Percentiles rank a stretch among this genome's conserved stretches.
phyloP scores from a whole-genome alignment of 2,113 vertebrate genomes.

The Gymnarchus niloticus region DNA sequence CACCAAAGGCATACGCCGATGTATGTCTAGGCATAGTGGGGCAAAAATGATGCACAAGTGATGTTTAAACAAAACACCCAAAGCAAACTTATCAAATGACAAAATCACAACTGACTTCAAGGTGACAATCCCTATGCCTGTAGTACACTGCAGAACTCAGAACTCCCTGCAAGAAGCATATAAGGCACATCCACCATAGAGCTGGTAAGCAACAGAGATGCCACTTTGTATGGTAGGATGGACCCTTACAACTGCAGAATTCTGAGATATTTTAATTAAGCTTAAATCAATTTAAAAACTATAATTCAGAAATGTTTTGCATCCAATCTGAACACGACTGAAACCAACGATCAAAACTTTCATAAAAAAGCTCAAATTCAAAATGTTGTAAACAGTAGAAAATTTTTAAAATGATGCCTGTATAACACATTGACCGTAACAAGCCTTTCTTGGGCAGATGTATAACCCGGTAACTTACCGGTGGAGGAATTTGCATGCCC shows the following conservation, averaged over 20 bases:
- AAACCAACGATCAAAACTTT: neutral
- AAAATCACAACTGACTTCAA: neutral
- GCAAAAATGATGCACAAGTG: no score
- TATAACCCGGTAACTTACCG: conserved; percentile 45
- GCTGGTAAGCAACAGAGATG: neutral
- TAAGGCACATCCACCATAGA: neutral
- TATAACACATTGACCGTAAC: neutral
- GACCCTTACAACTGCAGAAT: neutral
- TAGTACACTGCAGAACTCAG: neutral
- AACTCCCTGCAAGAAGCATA: neutral
- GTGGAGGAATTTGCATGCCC: conserved; percentile 62
- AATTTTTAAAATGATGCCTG: neutral
- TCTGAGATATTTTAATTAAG: neutral
- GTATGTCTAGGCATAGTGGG: no score
- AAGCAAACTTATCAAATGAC: neutral
- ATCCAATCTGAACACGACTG: neutral
- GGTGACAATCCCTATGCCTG: neutral
- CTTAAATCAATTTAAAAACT: neutral
- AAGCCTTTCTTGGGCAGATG: neutral
- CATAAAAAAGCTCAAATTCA: neutral
- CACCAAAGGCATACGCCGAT: no score
- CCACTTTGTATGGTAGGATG: neutral
- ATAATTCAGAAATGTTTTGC: neutral
- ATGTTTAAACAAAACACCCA: no score
- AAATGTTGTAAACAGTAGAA: neutral